Evolutionary conservation across 2,113 vertebrate genomes (phyloP), one percentile per base, ranked within the genome.

Genomic region (Spizaetus ornatus): DNA sequence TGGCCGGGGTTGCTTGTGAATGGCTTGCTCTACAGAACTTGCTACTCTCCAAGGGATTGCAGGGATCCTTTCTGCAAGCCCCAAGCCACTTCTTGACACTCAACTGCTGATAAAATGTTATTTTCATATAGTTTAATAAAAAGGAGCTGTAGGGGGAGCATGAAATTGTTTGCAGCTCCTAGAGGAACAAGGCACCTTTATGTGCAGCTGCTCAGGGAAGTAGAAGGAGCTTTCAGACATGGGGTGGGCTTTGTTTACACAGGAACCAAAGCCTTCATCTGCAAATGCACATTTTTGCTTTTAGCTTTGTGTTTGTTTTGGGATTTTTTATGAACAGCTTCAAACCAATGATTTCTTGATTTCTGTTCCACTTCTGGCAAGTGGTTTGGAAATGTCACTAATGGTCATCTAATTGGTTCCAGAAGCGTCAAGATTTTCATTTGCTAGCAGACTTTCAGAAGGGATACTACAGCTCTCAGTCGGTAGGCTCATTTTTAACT

Each of bases 171-270:
- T 85, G 42, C 65, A 67, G 34, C 84, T 95, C 59, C 59, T 82
- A 20, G 48, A 78, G 42, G 76, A 85, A 67, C 42, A 77, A 94
- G 70, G 81, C 42, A 91, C 65, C 81, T 91, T 91, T 91, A 61
- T 72, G 43, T 91, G 58, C 76, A 63, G 92, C 88, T 69, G 81
- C 92, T 94, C 80, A 82, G 80, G 92, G 84, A 91, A 73, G 71
- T 76, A 81, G 83, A 76, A 80, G 27, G 83, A 90, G 56, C 78
- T 91, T 84, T 88, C 36, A 82, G 76, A 85, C 48, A 66, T 34
- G n/a, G 18, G 21, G 52, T 77, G 48, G 58, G 58, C 65, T 95
- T 88, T 91, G 59, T 95, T 88, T 93, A 65, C 73, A 82, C 16
- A 53, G 84, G 63, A 82, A 58, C 92, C 48, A 85, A 95, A 71